These are phyloP conservation scores for Etheostoma spectabile DNA, from an alignment of 2,113 vertebrate species.

Conservation along the genomic window DNA sequence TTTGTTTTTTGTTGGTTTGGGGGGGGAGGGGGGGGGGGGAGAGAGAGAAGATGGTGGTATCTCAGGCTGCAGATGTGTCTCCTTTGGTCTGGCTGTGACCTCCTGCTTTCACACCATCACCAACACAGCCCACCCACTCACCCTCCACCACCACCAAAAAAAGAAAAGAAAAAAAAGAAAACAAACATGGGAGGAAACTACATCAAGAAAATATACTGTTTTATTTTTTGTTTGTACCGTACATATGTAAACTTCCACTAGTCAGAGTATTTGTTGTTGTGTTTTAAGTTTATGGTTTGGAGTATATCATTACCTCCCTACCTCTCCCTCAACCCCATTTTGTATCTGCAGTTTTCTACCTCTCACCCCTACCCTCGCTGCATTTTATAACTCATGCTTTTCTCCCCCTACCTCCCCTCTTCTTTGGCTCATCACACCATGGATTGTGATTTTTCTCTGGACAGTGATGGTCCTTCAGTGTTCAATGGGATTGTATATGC, in stretches of 20 bases:
- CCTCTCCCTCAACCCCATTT: not conserved
- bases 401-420: not conserved
- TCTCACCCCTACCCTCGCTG: constrained; percentile 25
- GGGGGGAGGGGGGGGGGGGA: constrained; percentile 1
- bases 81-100: constrained; percentile 86
- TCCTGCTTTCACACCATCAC: constrained; percentile 78
- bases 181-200: not conserved
- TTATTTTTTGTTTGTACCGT: constrained; percentile 51
- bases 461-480: constrained; percentile 48
- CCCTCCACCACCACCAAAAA: constrained; percentile 62
- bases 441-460: constrained; percentile 30
- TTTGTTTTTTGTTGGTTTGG: constrained; percentile 53
- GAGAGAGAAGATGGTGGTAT: constrained; percentile 76
- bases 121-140: constrained; percentile 75
- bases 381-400: constrained; percentile 43
- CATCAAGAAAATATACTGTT: constrained; percentile 46
- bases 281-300: constrained; percentile 73
- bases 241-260: constrained; percentile 72
- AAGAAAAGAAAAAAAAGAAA: constrained; percentile 9
- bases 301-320: constrained; percentile 63
- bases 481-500: constrained; percentile 31
- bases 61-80: constrained; percentile 88
- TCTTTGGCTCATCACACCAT: constrained; percentile 25
- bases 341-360: constrained; percentile 58
- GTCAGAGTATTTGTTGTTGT: constrained; percentile 65